A percentile compares a stretch with the other conserved stretches of the same genome.
Conservation (phyloP, 2,113 vertebrate species). For the Charina bottae region DNA sequence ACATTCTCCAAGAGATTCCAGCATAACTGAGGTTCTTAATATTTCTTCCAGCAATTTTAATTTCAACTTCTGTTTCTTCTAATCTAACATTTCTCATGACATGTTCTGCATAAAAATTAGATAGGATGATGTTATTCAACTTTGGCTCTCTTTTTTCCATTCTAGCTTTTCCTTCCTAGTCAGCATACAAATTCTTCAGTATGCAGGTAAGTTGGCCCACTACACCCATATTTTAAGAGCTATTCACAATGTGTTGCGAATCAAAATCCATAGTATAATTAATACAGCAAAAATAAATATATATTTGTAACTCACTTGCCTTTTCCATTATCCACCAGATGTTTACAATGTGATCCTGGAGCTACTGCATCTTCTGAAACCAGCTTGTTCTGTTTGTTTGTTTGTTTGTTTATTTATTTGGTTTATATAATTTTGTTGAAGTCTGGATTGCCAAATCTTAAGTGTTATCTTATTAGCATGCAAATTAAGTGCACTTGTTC, state of each 20-base stretch:
- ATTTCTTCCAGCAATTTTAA: no score
- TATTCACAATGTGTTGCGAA: background rate
- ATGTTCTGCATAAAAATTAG: background rate
- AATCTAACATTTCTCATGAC: no score
- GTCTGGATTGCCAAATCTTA: background rate
- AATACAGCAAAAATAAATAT: background rate
- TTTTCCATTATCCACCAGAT: no score
- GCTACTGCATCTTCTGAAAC: background rate
- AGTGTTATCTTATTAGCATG: background rate
- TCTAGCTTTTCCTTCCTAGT: background rate
- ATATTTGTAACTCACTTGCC: background rate
- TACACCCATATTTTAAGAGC: background rate
- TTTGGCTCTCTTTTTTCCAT: background rate
- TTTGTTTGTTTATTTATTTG: background rate
- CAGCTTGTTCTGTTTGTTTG: background rate
- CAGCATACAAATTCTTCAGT: background rate
- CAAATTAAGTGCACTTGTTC: background rate
- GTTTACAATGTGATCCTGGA: background rate
- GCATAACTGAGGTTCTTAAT: background rate
- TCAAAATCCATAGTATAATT: background rate
- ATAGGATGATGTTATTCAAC: background rate
- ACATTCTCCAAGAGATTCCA: background rate
- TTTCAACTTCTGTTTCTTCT: no score
- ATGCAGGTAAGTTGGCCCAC: background rate
- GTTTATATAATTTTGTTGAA: background rate